phyloP scores from a whole-genome alignment of 2,797 vertebrate genomes.

The Chelmon rostratus region DNA sequence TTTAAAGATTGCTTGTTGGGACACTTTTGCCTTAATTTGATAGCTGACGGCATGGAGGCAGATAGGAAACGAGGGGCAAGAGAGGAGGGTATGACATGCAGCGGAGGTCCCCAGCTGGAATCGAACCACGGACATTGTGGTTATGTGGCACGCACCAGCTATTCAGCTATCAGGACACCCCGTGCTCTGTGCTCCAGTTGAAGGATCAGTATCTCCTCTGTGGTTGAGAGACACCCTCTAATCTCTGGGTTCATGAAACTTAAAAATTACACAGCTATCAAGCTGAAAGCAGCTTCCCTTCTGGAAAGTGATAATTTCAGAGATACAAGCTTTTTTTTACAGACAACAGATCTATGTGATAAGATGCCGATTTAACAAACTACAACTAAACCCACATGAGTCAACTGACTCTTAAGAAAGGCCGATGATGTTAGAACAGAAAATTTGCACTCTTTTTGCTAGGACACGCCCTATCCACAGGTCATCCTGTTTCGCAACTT shows the following conservation, averaged over 20 bases:
- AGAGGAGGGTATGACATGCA: not conserved
- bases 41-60: not conserved
- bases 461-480: slow-evolving; percentile 64
- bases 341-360: slow-evolving; percentile 22
- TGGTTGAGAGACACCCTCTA: slow-evolving; percentile 17
- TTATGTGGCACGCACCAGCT: too few species aligned
- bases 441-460: slow-evolving; percentile 36
- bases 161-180: not conserved
- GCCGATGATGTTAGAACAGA: slow-evolving; percentile 44
- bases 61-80: not conserved
- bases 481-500: slow-evolving; percentile 70
- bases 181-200: not conserved
- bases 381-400: slow-evolving; percentile 20
- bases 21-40: not conserved
- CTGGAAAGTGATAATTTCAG: not conserved
- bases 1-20: not conserved
- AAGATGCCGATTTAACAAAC: slow-evolving; percentile 19
- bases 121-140: not conserved
- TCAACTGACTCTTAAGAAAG: slow-evolving; percentile 39
- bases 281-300: slow-evolving; percentile 23
- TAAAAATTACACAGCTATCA: slow-evolving; percentile 3
- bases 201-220: slow-evolving; percentile 5
- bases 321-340: slow-evolving; percentile 15
- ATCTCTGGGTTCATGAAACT: slow-evolving; percentile 21
- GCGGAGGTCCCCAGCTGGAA: not conserved